Base-by-base conservation (phyloP, 2,113 vertebrate genomes). In the Pygoscelis adeliae region DNA sequence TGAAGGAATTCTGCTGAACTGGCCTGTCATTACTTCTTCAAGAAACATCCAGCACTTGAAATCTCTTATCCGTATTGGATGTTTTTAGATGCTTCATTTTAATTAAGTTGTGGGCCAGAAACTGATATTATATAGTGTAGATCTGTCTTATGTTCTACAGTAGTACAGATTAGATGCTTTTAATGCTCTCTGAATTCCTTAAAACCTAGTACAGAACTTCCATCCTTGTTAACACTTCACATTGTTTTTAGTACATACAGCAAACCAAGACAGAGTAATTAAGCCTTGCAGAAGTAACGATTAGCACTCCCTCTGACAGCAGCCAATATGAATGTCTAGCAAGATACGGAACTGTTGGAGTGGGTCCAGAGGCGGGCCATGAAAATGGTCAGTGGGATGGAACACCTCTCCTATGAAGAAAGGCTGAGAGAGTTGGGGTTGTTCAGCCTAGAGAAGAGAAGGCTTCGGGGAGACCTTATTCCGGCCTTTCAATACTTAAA, bases 401-500 rank as follows among this genome's bases (percentile, higher is more conserved):
- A 93, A 22, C 30, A 26, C 6, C 10, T 46, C 4, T 22, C 13
- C 18, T 40, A 3, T 13, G 10, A 85, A 10, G 38, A 50, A 4
- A 77, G 19, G 5, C 6, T 71, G 25, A 53, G 13, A 38, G 9
- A 71, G 10, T 7, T 49, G 4, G 17, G 4, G 10, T 32, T 90
- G 27, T 38, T 88, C 8, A 77, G 3, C 16, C 23, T 44, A 49
- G 10, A 85, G 58, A 73, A 50, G 8, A 66, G 20, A 56, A 50
- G 26, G 14, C 23, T 40, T 3, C 0, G 2, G 27, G 17, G 3
- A 58, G 7, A 77, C 3, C 15, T 84, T 61, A 17, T 4, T 34
- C 12, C 0, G 0, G 21, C 21, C 8, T 55, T 73, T n/a, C 38
- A 65, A 4, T 46, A 50, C 13, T 38, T 71, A 11, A 71, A n/a